phyloP scores from a whole-genome alignment of 2,797 vertebrate genomes.

The Coranthus polyacanthus region DNA sequence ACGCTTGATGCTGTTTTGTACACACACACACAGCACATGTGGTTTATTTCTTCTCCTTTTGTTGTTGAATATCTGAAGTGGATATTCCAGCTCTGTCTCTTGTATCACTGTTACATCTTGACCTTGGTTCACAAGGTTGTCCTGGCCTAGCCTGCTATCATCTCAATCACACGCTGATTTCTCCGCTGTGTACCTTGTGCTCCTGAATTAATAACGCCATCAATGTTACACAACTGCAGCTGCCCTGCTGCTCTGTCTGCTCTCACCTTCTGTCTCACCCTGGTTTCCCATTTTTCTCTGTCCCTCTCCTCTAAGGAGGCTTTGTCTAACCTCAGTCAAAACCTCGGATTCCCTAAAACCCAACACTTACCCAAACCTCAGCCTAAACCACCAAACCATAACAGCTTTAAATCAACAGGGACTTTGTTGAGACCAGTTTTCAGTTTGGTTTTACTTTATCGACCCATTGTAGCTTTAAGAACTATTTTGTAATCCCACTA shows the following conservation, averaged over 20 bases:
- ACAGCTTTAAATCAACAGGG: too few species aligned
- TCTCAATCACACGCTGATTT: constrained; percentile 63
- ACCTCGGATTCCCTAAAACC: neutral
- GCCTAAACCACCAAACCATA: too few species aligned
- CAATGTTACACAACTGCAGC: constrained; percentile 62
- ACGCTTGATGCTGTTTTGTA: neutral
- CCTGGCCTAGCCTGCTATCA: constrained; percentile 35
- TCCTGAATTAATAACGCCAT: constrained; percentile 75
- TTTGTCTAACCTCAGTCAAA: neutral
- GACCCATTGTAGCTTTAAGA: too few species aligned
- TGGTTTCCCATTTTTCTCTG: neutral
- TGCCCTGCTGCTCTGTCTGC: constrained; percentile 13
- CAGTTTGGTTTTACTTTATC: too few species aligned
- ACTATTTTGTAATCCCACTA: too few species aligned
- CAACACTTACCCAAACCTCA: neutral
- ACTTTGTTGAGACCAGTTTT: too few species aligned
- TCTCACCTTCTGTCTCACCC: constrained; percentile 35
- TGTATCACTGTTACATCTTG: constrained; percentile 47
- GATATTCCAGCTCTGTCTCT: constrained; percentile 35
- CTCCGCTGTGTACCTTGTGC: constrained; percentile 39
- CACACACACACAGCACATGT: constrained; percentile 1
- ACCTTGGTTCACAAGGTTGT: constrained; percentile 65
- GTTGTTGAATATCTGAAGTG: constrained; percentile 20
- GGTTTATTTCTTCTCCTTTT: constrained; percentile 31
- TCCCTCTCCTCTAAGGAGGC: neutral